Evolutionary conservation across 2,113 vertebrate species (phyloP).

Genomic region (Hemiscyllium ocellatum): DNA sequence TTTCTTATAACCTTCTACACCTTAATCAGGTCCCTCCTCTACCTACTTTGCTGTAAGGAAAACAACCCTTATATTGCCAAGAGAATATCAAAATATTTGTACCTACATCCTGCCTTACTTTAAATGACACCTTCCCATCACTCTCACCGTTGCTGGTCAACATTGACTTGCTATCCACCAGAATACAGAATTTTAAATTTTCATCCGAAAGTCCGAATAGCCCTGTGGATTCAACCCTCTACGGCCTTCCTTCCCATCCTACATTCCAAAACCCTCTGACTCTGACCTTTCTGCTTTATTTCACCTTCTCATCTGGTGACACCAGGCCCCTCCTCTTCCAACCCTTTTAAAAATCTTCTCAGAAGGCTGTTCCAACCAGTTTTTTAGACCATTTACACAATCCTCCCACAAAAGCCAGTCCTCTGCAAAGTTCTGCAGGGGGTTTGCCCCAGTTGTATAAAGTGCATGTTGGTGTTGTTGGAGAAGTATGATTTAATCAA

Average conservation of each 20-base stretch:
- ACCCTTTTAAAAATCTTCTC: background rate
- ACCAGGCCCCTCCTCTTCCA: background rate
- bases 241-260: background rate
- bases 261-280: background rate
- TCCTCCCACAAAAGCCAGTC: background rate
- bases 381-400: background rate
- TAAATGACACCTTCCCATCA: background rate
- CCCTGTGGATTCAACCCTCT: background rate
- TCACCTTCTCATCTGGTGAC: constrained; percentile 39
- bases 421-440: background rate
- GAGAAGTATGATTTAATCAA: constrained; percentile 5
- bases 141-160: background rate
- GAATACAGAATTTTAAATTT: background rate
- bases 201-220: background rate
- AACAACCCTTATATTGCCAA: background rate
- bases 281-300: background rate
- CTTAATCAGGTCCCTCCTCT: too few species aligned
- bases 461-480: background rate
- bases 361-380: background rate
- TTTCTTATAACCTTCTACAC: too few species aligned
- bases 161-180: background rate
- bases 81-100: background rate
- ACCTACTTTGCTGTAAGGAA: too few species aligned
- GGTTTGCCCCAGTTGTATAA: background rate
- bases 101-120: background rate